Percentiles rank a stretch among this genome's conserved stretches.
These are phyloP conservation scores for Hydrolagus colliei DNA, from an alignment of 2,797 vertebrate species.

Conservation along the genomic window DNA sequence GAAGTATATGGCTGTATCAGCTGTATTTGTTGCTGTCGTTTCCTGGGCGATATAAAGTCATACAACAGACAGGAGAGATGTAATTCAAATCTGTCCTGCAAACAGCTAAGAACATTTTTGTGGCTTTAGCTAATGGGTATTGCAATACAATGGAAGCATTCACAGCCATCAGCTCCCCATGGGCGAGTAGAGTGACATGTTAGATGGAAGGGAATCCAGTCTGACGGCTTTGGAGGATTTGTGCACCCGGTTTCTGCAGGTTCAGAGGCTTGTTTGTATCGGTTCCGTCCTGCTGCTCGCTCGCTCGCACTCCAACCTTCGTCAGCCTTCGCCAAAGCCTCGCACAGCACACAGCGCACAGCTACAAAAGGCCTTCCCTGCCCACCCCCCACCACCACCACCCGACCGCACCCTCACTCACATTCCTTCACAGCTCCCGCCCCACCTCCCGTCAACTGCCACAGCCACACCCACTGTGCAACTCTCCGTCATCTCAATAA, in stretches of 20 bases:
- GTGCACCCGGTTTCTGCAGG: background rate
- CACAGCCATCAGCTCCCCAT: background rate
- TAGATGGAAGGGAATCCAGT: background rate
- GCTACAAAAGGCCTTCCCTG: background rate
- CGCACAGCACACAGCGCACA: background rate
- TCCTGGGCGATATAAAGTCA: conserved; percentile 47
- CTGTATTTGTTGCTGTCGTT: conserved; percentile 54
- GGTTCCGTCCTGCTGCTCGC: no score
- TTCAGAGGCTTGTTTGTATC: background rate
- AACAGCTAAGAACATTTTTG: conserved; percentile 14
- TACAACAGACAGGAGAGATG: background rate
- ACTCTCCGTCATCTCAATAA: background rate
- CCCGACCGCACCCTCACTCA: background rate
- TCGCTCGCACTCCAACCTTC: background rate
- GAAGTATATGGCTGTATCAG: background rate
- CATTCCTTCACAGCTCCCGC: background rate
- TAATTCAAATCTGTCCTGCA: background rate
- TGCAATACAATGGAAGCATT: conserved; percentile 12
- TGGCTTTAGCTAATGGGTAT: conserved; percentile 10
- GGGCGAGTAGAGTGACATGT: background rate
- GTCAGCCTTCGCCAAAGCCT: background rate
- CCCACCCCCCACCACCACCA: background rate
- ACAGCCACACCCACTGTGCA: background rate
- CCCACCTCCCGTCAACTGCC: background rate
- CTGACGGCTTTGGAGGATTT: background rate